Base-by-base conservation (phyloP, 2,797 vertebrate genomes). In the Melanotaenia trifasciata region DNA sequence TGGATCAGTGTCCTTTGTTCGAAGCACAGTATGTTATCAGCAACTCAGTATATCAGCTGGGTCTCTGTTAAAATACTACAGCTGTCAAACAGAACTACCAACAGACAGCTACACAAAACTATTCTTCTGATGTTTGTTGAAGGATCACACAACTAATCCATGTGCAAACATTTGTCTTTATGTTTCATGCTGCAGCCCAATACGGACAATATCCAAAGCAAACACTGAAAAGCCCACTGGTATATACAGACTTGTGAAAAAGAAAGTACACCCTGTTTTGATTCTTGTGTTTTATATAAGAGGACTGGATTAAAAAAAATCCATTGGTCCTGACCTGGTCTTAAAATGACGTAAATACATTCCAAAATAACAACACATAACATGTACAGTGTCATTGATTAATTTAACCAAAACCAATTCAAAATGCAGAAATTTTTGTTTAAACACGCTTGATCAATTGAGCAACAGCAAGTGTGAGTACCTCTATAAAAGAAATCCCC, bases 41-140 rank as follows among this genome's bases (percentile, higher is more conserved):
- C 73, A 30, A 54, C 66, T 61, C 22, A 59, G 69, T 83, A 84
- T 83, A 89, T 87, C 85, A 89, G 85, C 79, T 78, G 79, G 76
- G 62, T 57, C 22, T 26, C 7, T n/a, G 58, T 78, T 79, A 83
- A 87, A 82, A 80, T 35, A 61, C 65, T 54, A 54, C 85, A 86
- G 80, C 83, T 89, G 83, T 86, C 82, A 85, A 72, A 79, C 80
- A 70, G 30, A 59, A 64, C 58, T 58, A 68, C 66, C 59, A 18
- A 53, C 65, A 71, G 64, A 70, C 53, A 56, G 16, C 73, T 5
- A 53, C 53, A 58, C 63, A 16, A 71, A 83, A 70, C 36, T 60
- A 69, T 81, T 75, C 69, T 56, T 81, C 66, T 51, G 36, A 72
- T 84, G 84, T 89, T 90, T 91, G 82, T 58, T 1, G 24, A 84